These are phyloP conservation scores for Ostrea edulis DNA, from an alignment of 1,140 invertebrate genomes.

Conservation along the genomic window DNA sequence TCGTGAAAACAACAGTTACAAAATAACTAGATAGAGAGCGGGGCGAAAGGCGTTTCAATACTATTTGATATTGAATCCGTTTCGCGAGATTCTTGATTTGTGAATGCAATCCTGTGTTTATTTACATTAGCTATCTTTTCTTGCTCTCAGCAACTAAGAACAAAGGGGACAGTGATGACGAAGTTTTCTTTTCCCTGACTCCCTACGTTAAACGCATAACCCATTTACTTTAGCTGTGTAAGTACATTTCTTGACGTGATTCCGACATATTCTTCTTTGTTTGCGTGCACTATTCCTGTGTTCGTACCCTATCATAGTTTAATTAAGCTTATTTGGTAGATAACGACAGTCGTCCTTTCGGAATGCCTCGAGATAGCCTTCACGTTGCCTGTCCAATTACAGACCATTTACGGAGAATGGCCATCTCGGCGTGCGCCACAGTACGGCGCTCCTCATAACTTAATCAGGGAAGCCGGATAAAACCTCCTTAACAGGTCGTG, in stretches of 20 bases:
- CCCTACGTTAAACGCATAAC: background rate
- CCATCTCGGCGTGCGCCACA: background rate
- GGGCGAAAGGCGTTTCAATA: too few species aligned
- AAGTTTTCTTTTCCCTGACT: background rate
- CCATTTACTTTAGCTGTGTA: background rate
- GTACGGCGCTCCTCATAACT: conserved; percentile 1
- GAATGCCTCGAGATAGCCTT: background rate
- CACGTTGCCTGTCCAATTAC: conserved; percentile 1
- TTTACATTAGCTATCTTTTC: background rate
- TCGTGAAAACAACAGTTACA: background rate
- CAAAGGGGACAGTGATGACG: background rate
- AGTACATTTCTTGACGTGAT: background rate
- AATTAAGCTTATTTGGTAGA: conserved; percentile 25
- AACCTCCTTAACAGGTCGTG: conserved; percentile 6
- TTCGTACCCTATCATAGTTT: conserved; percentile 15
- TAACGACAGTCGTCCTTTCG: background rate
- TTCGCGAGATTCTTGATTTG: background rate
- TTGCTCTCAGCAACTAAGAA: background rate
- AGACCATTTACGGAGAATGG: conserved; percentile 7
- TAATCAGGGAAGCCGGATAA: conserved; percentile 16
- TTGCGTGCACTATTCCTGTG: background rate
- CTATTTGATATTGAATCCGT: too few species aligned
- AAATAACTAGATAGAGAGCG: background rate
- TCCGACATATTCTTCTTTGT: background rate
- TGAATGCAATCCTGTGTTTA: background rate